Conservation (phyloP, 2,797 vertebrate species). For the Sebastes cheni region DNA sequence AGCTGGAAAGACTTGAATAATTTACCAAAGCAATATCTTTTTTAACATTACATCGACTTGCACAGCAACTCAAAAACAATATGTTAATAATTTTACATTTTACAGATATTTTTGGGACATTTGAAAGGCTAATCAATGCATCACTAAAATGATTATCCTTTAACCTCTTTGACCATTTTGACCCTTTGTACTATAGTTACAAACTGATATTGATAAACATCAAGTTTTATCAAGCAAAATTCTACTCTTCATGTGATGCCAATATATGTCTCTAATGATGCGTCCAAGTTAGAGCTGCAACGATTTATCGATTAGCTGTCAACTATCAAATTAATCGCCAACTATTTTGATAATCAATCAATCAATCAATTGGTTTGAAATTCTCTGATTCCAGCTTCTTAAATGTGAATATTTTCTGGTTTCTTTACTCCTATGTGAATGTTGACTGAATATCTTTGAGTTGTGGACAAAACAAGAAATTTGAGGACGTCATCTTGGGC, state of each 20-base stretch:
- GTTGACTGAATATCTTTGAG: too few relatives aligned
- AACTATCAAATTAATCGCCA: rapidly evolving
- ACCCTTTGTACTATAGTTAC: background rate
- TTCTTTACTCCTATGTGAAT: too few relatives aligned
- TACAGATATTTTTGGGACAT: background rate
- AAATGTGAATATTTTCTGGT: too few relatives aligned
- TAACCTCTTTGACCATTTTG: background rate
- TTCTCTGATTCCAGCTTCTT: too few relatives aligned
- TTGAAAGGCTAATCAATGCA: background rate
- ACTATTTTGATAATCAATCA: too few relatives aligned
- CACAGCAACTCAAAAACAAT: background rate
- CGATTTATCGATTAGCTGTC: too few relatives aligned
- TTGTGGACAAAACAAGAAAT: too few relatives aligned
- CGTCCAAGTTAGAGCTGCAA: too few relatives aligned
- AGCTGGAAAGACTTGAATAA: background rate
- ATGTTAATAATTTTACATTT: background rate
- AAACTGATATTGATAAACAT: background rate
- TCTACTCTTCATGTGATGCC: background rate
- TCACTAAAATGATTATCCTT: background rate
- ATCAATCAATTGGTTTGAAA: too few relatives aligned
- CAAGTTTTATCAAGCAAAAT: background rate
- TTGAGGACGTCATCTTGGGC: too few relatives aligned
- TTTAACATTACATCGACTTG: background rate
- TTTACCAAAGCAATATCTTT: background rate
- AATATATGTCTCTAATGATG: background rate